Percentiles rank a stretch among this genome's conserved stretches.
Evolutionary conservation across 1,140 invertebrate species (phyloP).

Genomic region (Conopomorpha cramerella): DNA sequence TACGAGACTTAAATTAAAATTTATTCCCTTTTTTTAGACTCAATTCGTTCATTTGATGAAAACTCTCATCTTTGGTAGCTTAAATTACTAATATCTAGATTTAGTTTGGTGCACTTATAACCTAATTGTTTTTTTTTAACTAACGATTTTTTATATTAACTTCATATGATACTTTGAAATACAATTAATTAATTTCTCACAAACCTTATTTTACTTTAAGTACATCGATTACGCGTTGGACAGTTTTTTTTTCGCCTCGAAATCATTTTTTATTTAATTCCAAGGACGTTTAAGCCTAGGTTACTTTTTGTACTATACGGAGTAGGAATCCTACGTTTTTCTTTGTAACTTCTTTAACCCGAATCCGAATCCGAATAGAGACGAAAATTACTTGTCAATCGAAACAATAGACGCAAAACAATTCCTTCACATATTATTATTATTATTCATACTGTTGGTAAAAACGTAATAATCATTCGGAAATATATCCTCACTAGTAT

Average conservation of each 20-base stretch:
- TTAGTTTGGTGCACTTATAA: conserved; percentile 35
- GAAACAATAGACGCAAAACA: neutral
- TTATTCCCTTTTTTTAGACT: conserved; percentile 18
- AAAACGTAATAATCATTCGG: conserved; percentile 35
- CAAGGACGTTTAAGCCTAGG: too few species aligned
- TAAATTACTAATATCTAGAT: conserved; percentile 31
- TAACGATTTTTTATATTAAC: neutral
- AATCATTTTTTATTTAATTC: neutral
- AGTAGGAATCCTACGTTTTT: too few species aligned
- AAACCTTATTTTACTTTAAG: conserved; percentile 1
- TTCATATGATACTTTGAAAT: too few species aligned
- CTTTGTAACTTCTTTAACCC: too few species aligned
- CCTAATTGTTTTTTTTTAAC: conserved; percentile 1
- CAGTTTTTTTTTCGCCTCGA: neutral
- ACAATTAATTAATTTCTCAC: conserved; percentile 1
- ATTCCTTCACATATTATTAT: neutral
- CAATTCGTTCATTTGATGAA: conserved; percentile 55
- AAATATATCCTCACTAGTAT: conserved; percentile 30
- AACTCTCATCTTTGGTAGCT: conserved; percentile 48
- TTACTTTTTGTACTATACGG: too few species aligned
- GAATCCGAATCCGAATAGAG: too few species aligned
- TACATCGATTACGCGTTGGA: neutral
- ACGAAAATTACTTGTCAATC: neutral
- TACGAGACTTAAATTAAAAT: too few species aligned
- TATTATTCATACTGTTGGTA: conserved; percentile 12